A percentile compares a stretch with the other conserved stretches of the same genome.
These are phyloP conservation scores for Spheniscus humboldti DNA, from an alignment of 2,797 vertebrate species.

Conservation along the genomic window DNA sequence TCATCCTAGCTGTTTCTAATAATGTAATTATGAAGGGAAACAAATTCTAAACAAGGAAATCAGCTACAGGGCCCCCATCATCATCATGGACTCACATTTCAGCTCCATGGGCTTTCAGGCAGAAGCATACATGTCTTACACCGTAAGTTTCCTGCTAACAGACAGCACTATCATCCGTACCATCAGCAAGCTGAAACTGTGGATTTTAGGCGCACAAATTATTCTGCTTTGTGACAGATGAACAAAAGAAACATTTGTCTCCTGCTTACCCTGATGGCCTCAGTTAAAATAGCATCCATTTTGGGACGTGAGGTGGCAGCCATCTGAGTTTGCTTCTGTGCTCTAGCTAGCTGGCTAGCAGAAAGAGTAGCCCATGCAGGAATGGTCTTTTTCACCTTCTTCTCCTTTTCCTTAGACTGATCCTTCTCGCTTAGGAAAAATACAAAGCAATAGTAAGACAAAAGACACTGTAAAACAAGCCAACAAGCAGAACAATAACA, in stretches of 20 bases:
- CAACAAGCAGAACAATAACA: background rate
- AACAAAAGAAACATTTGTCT: background rate
- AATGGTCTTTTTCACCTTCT: slow-evolving; percentile 95
- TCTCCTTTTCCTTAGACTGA: slow-evolving; percentile 86
- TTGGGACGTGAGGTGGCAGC: slow-evolving; percentile 87
- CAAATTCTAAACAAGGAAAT: background rate
- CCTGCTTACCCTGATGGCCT: slow-evolving; percentile 87
- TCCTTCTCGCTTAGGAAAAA: slow-evolving; percentile 78
- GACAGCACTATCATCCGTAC: background rate
- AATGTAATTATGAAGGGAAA: background rate
- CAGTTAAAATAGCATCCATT: slow-evolving; percentile 93
- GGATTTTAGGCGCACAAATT: background rate
- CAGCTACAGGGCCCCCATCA: background rate
- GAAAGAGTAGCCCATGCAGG: slow-evolving; percentile 95
- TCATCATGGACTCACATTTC: background rate
- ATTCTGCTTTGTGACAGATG: background rate
- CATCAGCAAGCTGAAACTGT: background rate
- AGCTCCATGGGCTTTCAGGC: background rate
- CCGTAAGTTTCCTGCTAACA: background rate
- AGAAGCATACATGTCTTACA: background rate
- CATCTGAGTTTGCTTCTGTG: slow-evolving; percentile 82
- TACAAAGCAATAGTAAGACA: background rate
- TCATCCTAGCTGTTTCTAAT: background rate
- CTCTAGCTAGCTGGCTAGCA: slow-evolving; percentile 86
- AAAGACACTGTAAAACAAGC: background rate